Evolutionary conservation across 2,797 vertebrate genomes (phyloP).

Genomic region (Triplophysa yarkandensis): DNA sequence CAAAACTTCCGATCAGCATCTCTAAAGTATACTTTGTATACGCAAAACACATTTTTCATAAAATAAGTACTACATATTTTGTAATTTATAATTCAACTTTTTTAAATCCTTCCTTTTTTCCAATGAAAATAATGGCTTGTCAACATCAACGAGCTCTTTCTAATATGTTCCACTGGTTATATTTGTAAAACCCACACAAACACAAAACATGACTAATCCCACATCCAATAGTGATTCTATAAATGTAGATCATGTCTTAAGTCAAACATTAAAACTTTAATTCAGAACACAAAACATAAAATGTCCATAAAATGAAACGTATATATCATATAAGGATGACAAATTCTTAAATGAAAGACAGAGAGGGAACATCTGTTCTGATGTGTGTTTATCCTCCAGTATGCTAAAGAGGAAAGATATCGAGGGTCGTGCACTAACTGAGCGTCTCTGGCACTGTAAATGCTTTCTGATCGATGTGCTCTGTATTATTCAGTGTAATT

Average conservation of each 20-base stretch:
- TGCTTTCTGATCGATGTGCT: constrained; percentile 16
- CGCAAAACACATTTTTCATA: too few species aligned
- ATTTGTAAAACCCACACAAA: not conserved
- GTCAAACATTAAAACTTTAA: too few species aligned
- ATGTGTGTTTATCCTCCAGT: constrained; percentile 9
- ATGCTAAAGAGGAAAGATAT: constrained; percentile 11
- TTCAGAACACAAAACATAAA: not conserved
- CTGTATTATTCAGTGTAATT: constrained; percentile 5
- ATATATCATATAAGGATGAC: not conserved
- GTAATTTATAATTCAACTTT: too few species aligned
- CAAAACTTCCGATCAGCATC: too few species aligned
- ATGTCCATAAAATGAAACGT: not conserved
- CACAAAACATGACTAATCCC: not conserved
- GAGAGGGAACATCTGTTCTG: not conserved
- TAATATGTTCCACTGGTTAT: too few species aligned
- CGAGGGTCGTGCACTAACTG: not conserved
- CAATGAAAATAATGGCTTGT: too few species aligned
- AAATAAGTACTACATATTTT: too few species aligned
- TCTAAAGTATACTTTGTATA: too few species aligned
- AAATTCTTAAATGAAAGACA: constrained; percentile 7
- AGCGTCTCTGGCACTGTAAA: not conserved
- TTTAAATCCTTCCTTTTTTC: too few species aligned
- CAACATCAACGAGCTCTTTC: too few species aligned
- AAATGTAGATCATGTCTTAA: too few species aligned
- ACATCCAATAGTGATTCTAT: too few species aligned